Evolutionary conservation across 2,888 invertebrate genomes (phyloP), one percentile per base, ranked within the genome.

Genomic region (Hololepta plana): DNA sequence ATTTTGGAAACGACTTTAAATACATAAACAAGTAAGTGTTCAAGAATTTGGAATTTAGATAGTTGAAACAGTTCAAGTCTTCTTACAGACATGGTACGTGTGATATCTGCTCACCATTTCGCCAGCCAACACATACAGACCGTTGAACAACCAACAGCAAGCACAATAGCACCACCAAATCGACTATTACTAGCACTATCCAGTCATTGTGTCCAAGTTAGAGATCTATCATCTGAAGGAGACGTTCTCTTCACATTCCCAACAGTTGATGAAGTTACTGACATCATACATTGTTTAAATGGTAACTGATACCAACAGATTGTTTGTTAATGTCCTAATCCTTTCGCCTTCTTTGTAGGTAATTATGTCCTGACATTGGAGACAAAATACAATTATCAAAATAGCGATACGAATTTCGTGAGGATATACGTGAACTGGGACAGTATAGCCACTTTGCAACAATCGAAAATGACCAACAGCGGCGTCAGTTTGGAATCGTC

Each of bases 381-480:
- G 49, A 60, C 60, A 12, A 68, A 67, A 45, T 53, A 49, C 33
- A 55, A 59, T 39, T 42, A 58, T 9, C 50, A 57, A 37, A 57
- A 49, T 39, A 54, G 44, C 13, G 51, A 51, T 29, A 49, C 45
- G 35, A 63, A 51, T 48, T 72, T 71, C 38, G 64, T 68, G n/a
- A 59, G 79, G 29, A 7, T 77, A 12, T 81, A 81, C 45, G 66
- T 76, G 3, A 75, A 79, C 44, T 80, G 80, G 71, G 69, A 72
- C 44, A 56, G 61, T 28, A 56, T 61, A 15, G 62, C 52, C 3
- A 46, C 56, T 2, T 37, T 54, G 31, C 55, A 55, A 35, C 56
- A 56, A 30, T 54, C 54, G 1, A 56, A 55, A 41, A 55, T 55
- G 56, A 56, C 51, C 3, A 48, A 39, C 25, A 49, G 51, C 31